Conservation (phyloP, 2,113 vertebrate species). For the Pantherophis guttatus region DNA sequence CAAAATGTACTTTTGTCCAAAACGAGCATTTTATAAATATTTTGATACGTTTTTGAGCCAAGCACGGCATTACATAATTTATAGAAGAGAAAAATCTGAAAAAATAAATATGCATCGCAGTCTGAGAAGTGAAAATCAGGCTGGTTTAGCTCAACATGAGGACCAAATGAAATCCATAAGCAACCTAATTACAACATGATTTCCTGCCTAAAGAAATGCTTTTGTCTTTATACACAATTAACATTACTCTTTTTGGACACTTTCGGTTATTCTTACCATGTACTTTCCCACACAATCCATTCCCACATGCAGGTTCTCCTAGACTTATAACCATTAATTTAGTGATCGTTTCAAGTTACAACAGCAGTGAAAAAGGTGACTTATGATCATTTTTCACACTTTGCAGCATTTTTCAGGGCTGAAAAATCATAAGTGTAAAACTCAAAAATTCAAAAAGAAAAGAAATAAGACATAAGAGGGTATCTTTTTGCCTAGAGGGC, state of each 20-base stretch:
- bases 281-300: slow-evolving; percentile 41
- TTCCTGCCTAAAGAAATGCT: slow-evolving; percentile 30
- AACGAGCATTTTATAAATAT: background rate
- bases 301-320: slow-evolving; percentile 29
- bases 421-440: background rate
- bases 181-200: background rate
- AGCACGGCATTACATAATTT: background rate
- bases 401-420: background rate
- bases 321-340: background rate
- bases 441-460: background rate
- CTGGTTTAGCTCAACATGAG: background rate
- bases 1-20: background rate
- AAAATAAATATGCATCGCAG: background rate
- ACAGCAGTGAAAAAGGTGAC: background rate
- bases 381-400: no score
- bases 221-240: slow-evolving; percentile 41
- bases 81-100: background rate
- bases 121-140: background rate
- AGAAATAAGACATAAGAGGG: background rate
- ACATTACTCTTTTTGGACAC: slow-evolving; percentile 30
- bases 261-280: slow-evolving; percentile 36
- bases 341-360: background rate
- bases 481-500: background rate
- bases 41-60: background rate
- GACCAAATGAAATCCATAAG: background rate